These are phyloP conservation scores for Meandrusa payeni DNA, from an alignment of 2,888 invertebrate species.

Conservation along the genomic window DNA sequence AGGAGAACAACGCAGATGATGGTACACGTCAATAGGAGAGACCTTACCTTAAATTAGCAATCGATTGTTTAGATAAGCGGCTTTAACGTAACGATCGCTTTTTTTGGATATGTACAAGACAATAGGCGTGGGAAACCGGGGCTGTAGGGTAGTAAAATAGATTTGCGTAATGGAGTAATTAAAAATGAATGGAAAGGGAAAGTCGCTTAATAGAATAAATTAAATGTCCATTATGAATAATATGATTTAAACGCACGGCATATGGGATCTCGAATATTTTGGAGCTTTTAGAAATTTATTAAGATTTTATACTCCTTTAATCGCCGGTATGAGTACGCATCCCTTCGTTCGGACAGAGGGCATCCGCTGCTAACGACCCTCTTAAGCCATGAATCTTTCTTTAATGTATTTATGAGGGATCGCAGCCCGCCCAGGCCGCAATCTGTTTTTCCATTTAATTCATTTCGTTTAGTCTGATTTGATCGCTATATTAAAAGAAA, in stretches of 20 bases:
- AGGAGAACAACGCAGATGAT: too few species aligned
- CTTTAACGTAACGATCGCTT: too few species aligned
- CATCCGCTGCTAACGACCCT: slow-evolving; percentile 17
- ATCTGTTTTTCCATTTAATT: slow-evolving; percentile 39
- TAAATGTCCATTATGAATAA: not conserved
- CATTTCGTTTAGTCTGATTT: slow-evolving; percentile 10
- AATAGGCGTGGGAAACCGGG: too few species aligned
- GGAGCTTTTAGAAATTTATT: slow-evolving; percentile 16
- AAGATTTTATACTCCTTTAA: slow-evolving; percentile 16
- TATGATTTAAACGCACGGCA: slow-evolving; percentile 1
- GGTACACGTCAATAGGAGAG: too few species aligned
- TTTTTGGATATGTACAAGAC: too few species aligned
- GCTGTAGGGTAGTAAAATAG: too few species aligned
- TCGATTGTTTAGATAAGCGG: too few species aligned
- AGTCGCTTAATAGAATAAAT: too few species aligned
- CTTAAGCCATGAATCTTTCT: slow-evolving; percentile 50
- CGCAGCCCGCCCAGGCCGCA: slow-evolving; percentile 41
- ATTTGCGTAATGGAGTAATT: too few species aligned
- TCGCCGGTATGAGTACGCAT: slow-evolving; percentile 15
- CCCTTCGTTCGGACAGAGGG: slow-evolving; percentile 16
- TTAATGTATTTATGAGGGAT: slow-evolving; percentile 63
- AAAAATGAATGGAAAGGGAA: too few species aligned
- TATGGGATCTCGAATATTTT: slow-evolving; percentile 3
- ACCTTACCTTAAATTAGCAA: too few species aligned
- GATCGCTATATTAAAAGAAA: slow-evolving; percentile 1